Conservation (phyloP, 2,797 vertebrate species). For the Syndactyla subalaris region DNA sequence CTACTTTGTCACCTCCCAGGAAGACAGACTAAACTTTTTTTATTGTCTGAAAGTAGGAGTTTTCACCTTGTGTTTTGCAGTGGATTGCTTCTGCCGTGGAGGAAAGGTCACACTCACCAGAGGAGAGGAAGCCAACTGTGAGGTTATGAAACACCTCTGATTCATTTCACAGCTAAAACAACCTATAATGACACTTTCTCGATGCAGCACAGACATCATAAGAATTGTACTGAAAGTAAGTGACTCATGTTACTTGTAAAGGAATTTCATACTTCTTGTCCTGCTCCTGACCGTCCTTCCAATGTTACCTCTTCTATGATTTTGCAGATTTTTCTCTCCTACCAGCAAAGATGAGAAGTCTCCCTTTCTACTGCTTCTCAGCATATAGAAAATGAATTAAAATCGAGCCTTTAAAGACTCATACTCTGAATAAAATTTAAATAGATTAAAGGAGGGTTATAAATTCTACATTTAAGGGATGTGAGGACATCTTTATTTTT, state of each 20-base stretch:
- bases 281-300: not conserved
- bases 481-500: not conserved
- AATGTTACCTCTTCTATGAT: not conserved
- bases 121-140: not conserved
- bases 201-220: not conserved
- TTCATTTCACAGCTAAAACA: constrained; percentile 3
- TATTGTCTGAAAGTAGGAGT: not conserved
- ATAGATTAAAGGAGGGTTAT: not conserved
- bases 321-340: not conserved
- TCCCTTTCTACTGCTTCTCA: not conserved
- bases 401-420: not conserved
- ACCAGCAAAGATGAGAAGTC: not conserved
- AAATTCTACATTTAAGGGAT: not conserved
- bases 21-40: not conserved
- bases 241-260: not conserved
- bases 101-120: not conserved
- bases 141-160: not conserved
- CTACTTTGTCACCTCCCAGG: not conserved
- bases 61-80: not conserved
- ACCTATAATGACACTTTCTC: not conserved
- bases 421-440: not conserved
- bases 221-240: not conserved
- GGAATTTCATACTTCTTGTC: not conserved
- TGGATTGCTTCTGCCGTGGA: not conserved
- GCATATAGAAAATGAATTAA: not conserved